These are phyloP conservation scores for Andrena dorsata DNA, from an alignment of 2,888 invertebrate species.

Conservation along the genomic window DNA sequence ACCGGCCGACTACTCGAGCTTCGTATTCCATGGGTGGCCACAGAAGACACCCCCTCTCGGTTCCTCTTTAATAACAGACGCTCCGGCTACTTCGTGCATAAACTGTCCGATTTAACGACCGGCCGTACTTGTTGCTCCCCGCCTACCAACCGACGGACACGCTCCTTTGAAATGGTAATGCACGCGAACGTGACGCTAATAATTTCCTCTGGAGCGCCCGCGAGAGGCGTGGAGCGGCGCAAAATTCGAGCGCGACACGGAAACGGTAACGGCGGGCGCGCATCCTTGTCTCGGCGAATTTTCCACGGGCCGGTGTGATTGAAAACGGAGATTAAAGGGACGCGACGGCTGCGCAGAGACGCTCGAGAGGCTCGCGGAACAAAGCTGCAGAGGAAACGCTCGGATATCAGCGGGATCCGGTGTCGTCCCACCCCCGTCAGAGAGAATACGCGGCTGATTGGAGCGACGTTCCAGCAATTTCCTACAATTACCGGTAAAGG, in stretches of 20 bases:
- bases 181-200: constrained; percentile 22
- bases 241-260: not conserved
- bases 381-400: constrained; percentile 43
- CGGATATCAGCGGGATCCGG: constrained; percentile 26
- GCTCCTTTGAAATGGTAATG: constrained; percentile 59
- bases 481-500: constrained; percentile 78
- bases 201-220: constrained; percentile 28
- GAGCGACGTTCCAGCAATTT: constrained; percentile 79
- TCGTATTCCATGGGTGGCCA: not conserved
- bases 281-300: constrained; percentile 19
- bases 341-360: not conserved
- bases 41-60: not conserved
- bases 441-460: constrained; percentile 79
- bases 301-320: constrained; percentile 26
- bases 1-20: not conserved
- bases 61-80: constrained; percentile 12
- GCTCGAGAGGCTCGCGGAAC: not conserved
- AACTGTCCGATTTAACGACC: constrained; percentile 48
- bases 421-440: constrained; percentile 21
- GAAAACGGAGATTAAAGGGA: constrained; percentile 58
- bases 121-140: constrained; percentile 54
- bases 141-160: not conserved
- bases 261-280: not conserved
- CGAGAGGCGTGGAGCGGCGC: not conserved
- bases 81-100: constrained; percentile 3